Base-by-base conservation (phyloP, 2,888 invertebrate species). In the Acleris laterana region DNA sequence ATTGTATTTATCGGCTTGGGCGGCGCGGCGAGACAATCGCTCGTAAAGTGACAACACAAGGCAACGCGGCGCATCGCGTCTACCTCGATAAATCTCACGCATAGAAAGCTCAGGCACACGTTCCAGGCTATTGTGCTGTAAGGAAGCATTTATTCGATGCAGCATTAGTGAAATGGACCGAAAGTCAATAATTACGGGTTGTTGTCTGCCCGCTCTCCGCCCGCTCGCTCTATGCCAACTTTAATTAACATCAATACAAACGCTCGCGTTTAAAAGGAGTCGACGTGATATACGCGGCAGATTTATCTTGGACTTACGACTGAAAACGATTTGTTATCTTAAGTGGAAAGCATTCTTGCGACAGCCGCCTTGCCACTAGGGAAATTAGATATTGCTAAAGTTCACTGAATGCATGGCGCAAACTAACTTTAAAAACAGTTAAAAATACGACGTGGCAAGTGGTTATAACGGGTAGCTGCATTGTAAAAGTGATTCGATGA, bases 201-300 rank as follows among this genome's bases (percentile, higher is more conserved):
- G 69, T 55, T 64, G 73, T 69, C 72, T 70, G 71, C 71, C 68
- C 67, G 77, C 74, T 75, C 72, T 69, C 63, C 74, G 73, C 76
- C 76, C 73, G 68, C 71, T 70, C 72, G 70, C 68, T 67, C 71
- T 68, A 76, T 77, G 79, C 75, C 75, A 77, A 75, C 78, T 82
- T 84, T 85, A 86, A 87, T 88, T 87, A 87, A 83, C 83, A 83
- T 78, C 80, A 79, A 78, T 75, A 74, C 79, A 75, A 74, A 77
- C 77, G 77, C 73, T 74, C 73, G 76, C 75, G 74, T 74, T 73
- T 78, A 77, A 76, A 74, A 80, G 77, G 75, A 77, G 71, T 72
- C 71, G 74, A 78, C 76, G 79, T 81, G 80, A 82, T 83, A 80
- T 84, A 84, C 78, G 77, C 74, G 68, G 77, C 74, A 73, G 78